These are phyloP conservation scores for Augiades crinisus DNA, from an alignment of 2,888 invertebrate species.

Conservation along the genomic window DNA sequence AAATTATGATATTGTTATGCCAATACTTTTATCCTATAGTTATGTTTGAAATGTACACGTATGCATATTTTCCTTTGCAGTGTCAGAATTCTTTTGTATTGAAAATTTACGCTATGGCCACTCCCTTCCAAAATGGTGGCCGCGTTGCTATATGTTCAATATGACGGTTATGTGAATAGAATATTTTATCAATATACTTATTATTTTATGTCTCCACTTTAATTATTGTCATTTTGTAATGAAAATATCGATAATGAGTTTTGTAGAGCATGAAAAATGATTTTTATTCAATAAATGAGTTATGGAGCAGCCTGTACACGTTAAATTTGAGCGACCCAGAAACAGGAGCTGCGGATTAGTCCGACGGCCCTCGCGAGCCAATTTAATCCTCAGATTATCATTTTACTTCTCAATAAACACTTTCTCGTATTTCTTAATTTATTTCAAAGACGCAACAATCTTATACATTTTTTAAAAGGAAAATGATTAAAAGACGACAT, in stretches of 20 bases:
- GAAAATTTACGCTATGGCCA: too few relatives aligned
- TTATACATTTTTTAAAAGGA: constrained; percentile 18
- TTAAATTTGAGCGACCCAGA: constrained; percentile 71
- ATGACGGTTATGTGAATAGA: neutral
- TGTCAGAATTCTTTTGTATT: too few relatives aligned
- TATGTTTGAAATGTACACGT: too few relatives aligned
- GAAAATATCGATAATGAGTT: constrained; percentile 1
- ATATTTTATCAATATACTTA: neutral
- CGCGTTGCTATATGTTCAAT: too few relatives aligned
- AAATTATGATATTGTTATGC: too few relatives aligned
- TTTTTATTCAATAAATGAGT: constrained; percentile 7
- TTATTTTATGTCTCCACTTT: neutral
- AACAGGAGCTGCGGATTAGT: constrained; percentile 71
- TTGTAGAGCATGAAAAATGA: constrained; percentile 7
- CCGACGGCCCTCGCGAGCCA: constrained; percentile 64
- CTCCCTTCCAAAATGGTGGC: too few relatives aligned
- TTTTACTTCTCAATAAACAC: constrained; percentile 42
- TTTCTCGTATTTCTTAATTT: constrained; percentile 31
- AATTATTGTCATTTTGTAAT: constrained; percentile 1
- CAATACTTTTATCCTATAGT: too few relatives aligned
- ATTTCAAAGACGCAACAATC: constrained; percentile 7
- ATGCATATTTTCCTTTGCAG: too few relatives aligned
- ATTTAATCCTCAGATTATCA: constrained; percentile 39
- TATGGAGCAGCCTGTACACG: constrained; percentile 67
- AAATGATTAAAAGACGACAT: constrained; percentile 10